Percentiles rank a stretch among this genome's conserved stretches.
These are phyloP conservation scores for Sylvia atricapilla DNA, from an alignment of 2,113 vertebrate species.

Conservation along the genomic window DNA sequence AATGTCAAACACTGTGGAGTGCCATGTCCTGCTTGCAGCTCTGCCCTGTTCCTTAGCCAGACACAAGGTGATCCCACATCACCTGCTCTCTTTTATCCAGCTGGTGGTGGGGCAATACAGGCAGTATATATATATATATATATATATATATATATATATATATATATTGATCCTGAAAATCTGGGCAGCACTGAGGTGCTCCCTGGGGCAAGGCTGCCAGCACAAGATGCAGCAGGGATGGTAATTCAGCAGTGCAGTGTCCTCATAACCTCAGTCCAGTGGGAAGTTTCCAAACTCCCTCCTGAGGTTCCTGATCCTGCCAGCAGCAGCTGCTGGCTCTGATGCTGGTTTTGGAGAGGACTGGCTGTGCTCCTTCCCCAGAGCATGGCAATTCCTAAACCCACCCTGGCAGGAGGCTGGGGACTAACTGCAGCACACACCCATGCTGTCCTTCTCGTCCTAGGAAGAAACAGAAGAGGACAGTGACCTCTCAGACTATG, in stretches of 20 bases:
- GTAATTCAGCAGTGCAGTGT: not conserved
- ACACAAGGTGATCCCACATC: rapidly evolving
- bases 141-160: too few relatives aligned
- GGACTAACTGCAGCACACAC: not conserved
- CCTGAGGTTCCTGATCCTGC: not conserved
- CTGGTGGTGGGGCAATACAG: not conserved
- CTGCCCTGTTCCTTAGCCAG: not conserved
- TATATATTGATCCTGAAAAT: not conserved
- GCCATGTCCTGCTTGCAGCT: not conserved
- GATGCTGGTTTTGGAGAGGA: not conserved
- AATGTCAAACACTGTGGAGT: not conserved
- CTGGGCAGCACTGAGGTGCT: not conserved
- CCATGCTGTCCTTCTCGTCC: not conserved
- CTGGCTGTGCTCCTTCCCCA: not conserved
- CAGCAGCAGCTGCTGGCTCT: not conserved
- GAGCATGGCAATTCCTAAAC: not conserved
- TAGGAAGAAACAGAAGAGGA: slow-evolving; percentile 85
- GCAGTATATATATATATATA: too few relatives aligned
- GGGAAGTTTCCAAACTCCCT: not conserved
- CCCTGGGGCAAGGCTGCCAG: not conserved
- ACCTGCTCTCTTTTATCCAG: not conserved
- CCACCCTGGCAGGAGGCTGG: not conserved
- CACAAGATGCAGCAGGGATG: not conserved
- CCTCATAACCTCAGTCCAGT: not conserved
- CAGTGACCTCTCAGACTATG: slow-evolving; percentile 92